phyloP scores from a whole-genome alignment of 2,888 invertebrate genomes.

The Drosophila nr. perissopoda region DNA sequence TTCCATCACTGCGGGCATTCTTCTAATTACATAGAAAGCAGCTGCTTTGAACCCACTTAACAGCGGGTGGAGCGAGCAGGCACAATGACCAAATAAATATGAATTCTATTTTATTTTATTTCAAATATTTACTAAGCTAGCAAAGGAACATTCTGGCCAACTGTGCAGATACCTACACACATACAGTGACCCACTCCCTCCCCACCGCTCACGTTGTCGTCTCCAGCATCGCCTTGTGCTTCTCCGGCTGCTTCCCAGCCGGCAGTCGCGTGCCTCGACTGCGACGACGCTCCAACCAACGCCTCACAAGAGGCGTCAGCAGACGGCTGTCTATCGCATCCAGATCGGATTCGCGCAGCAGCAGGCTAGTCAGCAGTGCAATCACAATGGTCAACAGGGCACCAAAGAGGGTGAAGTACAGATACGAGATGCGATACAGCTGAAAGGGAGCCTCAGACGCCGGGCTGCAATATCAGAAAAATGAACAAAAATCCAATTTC shows the following conservation, averaged over 20 bases:
- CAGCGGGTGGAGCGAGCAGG: neutral
- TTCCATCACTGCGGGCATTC: constrained; percentile 68
- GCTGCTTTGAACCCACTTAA: constrained; percentile 67
- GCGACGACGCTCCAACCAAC: constrained; percentile 83
- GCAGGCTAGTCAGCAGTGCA: constrained; percentile 86
- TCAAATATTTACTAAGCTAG: constrained; percentile 68
- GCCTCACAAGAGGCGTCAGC: constrained; percentile 90
- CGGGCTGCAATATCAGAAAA: constrained; percentile 49
- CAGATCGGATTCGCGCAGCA: constrained; percentile 86
- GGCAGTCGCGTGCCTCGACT: constrained; percentile 47
- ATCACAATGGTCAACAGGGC: constrained; percentile 86
- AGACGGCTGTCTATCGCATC: constrained; percentile 87
- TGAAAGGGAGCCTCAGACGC: constrained; percentile 77
- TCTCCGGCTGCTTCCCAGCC: constrained; percentile 15
- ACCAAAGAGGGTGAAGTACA: constrained; percentile 91
- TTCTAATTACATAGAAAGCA: constrained; percentile 65
- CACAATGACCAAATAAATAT: constrained; percentile 46
- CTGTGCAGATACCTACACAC: constrained; percentile 14
- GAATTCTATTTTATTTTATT: constrained; percentile 70
- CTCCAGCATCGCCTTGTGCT: constrained; percentile 49
- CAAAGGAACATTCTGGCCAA: constrained; percentile 64
- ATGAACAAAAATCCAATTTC: neutral
- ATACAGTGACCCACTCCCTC: neutral
- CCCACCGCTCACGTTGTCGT: constrained; percentile 55
- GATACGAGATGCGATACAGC: constrained; percentile 90